Percentiles rank a stretch among this genome's conserved stretches.
phyloP scores from a whole-genome alignment of 2,797 vertebrate genomes.

The Melanotaenia maccullochi region DNA sequence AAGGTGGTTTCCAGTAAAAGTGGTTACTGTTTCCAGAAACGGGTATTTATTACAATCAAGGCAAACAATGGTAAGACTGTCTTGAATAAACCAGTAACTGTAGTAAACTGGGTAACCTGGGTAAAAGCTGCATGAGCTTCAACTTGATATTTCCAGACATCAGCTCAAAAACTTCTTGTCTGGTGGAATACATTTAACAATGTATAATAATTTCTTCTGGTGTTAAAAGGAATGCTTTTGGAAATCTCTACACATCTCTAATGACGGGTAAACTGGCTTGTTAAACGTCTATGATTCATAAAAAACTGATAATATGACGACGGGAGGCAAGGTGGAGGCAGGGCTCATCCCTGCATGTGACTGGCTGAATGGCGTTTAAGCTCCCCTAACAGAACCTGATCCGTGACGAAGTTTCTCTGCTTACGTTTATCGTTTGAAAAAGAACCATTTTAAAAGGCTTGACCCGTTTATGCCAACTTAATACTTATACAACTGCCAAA shows the following conservation, averaged over 20 bases:
- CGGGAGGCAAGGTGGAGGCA: constrained; percentile 35
- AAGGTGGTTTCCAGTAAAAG: constrained; percentile 19
- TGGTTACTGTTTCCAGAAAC: not conserved
- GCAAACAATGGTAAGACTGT: not conserved
- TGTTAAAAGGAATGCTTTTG: constrained; percentile 57
- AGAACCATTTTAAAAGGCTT: constrained; percentile 37
- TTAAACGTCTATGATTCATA: constrained; percentile 47
- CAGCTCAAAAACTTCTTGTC: not conserved
- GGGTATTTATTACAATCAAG: not conserved
- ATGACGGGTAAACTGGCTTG: constrained; percentile 6
- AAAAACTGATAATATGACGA: constrained; percentile 1
- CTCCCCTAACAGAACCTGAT: constrained; percentile 47
- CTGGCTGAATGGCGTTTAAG: constrained; percentile 53
- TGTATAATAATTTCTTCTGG: not conserved
- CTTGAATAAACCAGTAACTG: constrained; percentile 24
- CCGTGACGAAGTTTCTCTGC: constrained; percentile 16
- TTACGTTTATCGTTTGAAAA: constrained; percentile 7
- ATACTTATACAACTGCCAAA: constrained; percentile 33
- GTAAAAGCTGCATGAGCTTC: constrained; percentile 7
- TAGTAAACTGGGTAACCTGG: constrained; percentile 9
- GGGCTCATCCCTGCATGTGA: constrained; percentile 42
- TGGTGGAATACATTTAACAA: not conserved
- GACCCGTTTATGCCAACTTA: constrained; percentile 36
- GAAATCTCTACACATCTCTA: constrained; percentile 51
- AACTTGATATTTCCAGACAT: not conserved